Conservation (phyloP, 2,888 invertebrate species). For the Meganola albula region DNA sequence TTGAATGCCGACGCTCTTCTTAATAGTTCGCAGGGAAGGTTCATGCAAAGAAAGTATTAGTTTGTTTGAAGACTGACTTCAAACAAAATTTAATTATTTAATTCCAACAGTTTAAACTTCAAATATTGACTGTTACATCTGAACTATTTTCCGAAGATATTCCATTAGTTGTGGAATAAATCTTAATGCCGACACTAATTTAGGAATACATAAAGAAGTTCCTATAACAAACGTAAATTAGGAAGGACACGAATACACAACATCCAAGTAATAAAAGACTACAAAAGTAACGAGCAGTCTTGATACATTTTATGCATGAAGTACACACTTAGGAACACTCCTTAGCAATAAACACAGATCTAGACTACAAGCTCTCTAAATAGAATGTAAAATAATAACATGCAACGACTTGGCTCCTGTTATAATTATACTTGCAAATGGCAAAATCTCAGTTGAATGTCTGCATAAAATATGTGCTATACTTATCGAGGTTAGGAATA, state of each 20-base stretch:
- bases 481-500: slow-evolving; percentile 18
- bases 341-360: slow-evolving; percentile 12
- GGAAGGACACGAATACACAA: too few relatives aligned
- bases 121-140: too few relatives aligned
- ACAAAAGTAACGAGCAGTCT: too few relatives aligned
- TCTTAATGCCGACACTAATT: too few relatives aligned
- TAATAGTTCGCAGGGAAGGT: slow-evolving; percentile 20
- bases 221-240: too few relatives aligned
- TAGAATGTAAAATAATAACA: slow-evolving; percentile 20
- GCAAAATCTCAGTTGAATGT: slow-evolving; percentile 21
- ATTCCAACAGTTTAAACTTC: too few relatives aligned
- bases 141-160: too few relatives aligned
- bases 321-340: slow-evolving; percentile 8
- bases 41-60: slow-evolving; percentile 9
- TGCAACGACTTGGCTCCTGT: slow-evolving; percentile 15
- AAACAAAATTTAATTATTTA: too few relatives aligned
- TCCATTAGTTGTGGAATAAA: too few relatives aligned
- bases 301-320: too few relatives aligned
- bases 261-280: too few relatives aligned
- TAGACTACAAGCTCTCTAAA: slow-evolving; percentile 17
- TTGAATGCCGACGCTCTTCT: slow-evolving; percentile 36
- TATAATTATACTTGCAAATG: slow-evolving; percentile 25
- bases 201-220: too few relatives aligned
- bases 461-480: slow-evolving; percentile 24
- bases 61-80: slow-evolving; percentile 15